phyloP scores from a whole-genome alignment of 2,113 vertebrate genomes.

The Nicator chloris region DNA sequence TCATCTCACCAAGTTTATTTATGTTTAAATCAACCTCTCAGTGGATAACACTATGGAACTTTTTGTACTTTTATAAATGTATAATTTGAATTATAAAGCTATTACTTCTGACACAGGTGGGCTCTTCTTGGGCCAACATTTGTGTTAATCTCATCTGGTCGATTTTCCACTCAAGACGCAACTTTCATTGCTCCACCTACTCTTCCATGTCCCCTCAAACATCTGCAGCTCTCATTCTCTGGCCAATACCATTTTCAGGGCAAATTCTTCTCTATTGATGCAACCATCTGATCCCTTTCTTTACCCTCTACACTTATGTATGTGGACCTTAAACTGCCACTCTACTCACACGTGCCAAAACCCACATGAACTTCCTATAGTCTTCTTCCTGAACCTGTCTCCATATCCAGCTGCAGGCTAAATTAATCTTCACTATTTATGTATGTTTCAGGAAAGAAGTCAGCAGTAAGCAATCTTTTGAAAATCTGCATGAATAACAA shows the following conservation, averaged over 20 bases:
- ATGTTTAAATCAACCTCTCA: not conserved
- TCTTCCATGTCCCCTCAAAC: not conserved
- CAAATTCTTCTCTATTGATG: not conserved
- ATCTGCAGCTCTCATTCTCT: not conserved
- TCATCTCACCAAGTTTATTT: not conserved
- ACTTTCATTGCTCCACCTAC: not conserved
- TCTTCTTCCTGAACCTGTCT: not conserved
- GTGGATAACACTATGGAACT: not conserved
- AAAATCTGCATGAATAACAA: not conserved
- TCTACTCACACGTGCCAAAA: not conserved
- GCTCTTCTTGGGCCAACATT: not conserved
- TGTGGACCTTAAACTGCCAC: not conserved
- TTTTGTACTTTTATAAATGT: not conserved
- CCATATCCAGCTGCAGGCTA: not conserved
- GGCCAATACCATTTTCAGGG: not conserved
- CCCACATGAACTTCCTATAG: not conserved
- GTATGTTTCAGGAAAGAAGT: not conserved
- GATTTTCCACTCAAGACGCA: not conserved
- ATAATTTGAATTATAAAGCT: not conserved
- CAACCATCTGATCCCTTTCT: not conserved
- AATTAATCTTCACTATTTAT: not conserved
- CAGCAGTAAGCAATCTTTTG: not conserved
- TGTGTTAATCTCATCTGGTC: not conserved
- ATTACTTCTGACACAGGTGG: not conserved
- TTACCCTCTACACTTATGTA: not conserved